These are phyloP conservation scores for Scelioninae gen. 2 DNA, from an alignment of 2,888 invertebrate genomes.

Conservation along the genomic window DNA sequence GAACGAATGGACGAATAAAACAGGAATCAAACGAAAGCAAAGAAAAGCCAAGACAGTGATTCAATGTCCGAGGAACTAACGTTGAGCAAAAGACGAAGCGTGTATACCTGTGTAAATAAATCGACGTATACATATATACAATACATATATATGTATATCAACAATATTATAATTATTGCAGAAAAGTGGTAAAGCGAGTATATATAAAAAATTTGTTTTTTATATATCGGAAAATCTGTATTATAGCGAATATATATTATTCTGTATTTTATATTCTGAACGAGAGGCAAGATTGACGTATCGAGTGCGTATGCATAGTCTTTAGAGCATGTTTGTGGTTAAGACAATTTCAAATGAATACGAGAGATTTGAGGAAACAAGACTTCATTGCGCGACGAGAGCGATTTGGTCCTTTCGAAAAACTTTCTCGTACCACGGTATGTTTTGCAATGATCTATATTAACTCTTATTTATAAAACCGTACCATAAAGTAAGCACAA, in stretches of 20 bases:
- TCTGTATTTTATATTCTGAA: conserved; percentile 73
- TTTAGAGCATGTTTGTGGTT: conserved; percentile 56
- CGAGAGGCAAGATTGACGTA: conserved; percentile 60
- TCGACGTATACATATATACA: conserved; percentile 65
- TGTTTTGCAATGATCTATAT: conserved; percentile 27
- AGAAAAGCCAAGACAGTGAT: conserved; percentile 59
- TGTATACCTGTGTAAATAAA: conserved; percentile 73
- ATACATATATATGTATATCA: conserved; percentile 62
- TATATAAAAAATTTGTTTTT: conserved; percentile 73
- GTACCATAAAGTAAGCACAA: conserved; percentile 26
- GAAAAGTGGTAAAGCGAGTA: conserved; percentile 69
- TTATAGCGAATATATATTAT: conserved; percentile 74
- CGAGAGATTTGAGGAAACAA: conserved; percentile 50
- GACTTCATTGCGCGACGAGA: conserved; percentile 48
- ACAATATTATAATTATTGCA: conserved; percentile 67
- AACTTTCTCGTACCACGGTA: conserved; percentile 27
- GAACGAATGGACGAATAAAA: conserved; percentile 63
- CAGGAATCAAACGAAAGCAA: conserved; percentile 62
- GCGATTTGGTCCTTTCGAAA: conserved; percentile 37
- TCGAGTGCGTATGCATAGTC: conserved; percentile 58
- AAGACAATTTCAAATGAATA: conserved; percentile 51
- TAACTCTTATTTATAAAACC: conserved; percentile 22
- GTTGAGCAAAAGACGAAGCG: conserved; percentile 61
- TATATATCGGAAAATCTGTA: conserved; percentile 72
- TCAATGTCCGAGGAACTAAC: conserved; percentile 57